A percentile compares a stretch with the other conserved stretches of the same genome.
phyloP scores from a whole-genome alignment of 1,140 invertebrate species.

The Physella acuta region DNA sequence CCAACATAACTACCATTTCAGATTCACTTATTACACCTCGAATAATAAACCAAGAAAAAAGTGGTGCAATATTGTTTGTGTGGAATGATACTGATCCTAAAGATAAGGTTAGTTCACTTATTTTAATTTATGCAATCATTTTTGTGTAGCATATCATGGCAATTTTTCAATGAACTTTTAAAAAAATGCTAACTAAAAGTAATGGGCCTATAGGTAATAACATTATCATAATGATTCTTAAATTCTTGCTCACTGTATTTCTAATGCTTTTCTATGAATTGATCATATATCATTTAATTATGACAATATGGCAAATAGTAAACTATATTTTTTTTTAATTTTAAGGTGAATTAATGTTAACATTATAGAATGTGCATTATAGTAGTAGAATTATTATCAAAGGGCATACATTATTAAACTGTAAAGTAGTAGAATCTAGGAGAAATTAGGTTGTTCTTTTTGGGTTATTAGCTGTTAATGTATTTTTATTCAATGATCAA shows the following conservation, averaged over 20 bases:
- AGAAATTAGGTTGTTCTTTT: background rate
- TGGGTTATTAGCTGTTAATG: background rate
- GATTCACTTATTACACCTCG: conserved; percentile 25
- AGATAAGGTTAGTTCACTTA: conserved; percentile 7
- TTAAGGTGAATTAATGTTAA: too few species aligned
- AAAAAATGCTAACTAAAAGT: background rate
- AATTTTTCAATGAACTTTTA: background rate
- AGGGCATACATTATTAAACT: background rate
- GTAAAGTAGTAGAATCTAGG: background rate
- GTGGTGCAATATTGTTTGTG: conserved; percentile 48
- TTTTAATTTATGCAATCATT: conserved; percentile 10
- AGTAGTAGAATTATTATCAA: too few species aligned
- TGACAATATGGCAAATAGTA: too few species aligned
- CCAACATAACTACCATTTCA: background rate
- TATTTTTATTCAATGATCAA: background rate
- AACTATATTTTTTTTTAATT: too few species aligned
- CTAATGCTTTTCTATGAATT: too few species aligned
- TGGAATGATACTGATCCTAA: conserved; percentile 49
- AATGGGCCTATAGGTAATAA: background rate
- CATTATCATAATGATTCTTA: background rate
- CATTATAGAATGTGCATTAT: too few species aligned
- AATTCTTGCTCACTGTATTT: background rate
- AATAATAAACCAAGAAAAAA: conserved; percentile 50
- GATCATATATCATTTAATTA: too few species aligned
- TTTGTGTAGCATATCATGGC: background rate